Evolutionary conservation across 2,797 vertebrate species (phyloP).

Genomic region (Pangasius djambal): DNA sequence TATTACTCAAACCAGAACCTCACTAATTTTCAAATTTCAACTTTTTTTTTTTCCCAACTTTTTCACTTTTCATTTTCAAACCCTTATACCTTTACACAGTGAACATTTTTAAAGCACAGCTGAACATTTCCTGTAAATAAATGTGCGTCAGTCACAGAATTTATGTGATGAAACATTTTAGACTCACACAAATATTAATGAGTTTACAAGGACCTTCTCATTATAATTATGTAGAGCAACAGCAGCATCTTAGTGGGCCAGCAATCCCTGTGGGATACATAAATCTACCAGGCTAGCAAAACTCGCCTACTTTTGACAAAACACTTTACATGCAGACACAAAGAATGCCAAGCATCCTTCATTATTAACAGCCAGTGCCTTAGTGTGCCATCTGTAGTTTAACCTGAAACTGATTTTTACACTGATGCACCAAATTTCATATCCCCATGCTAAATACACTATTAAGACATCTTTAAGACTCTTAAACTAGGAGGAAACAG

Average conservation of each 20-base stretch:
- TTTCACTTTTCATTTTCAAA: background rate
- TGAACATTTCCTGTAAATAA: background rate
- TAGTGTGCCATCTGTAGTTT: constrained; percentile 61
- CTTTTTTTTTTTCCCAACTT: background rate
- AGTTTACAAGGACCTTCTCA: constrained; percentile 79
- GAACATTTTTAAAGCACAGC: background rate
- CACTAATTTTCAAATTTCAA: background rate
- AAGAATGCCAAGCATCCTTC: constrained; percentile 73
- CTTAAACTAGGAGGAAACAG: background rate
- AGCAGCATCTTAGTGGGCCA: constrained; percentile 81
- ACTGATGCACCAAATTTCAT: constrained; percentile 51
- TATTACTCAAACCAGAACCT: constrained; percentile 43
- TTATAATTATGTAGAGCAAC: constrained; percentile 84
- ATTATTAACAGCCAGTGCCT: constrained; percentile 63
- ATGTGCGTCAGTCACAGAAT: constrained; percentile 6
- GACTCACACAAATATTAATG: constrained; percentile 79
- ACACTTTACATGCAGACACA: constrained; percentile 76
- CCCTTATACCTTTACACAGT: no score
- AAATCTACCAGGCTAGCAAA: constrained; percentile 79
- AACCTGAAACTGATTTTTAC: constrained; percentile 72
- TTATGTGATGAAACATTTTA: constrained; percentile 55
- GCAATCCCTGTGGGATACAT: constrained; percentile 72
- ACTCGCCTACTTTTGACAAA: constrained; percentile 81
- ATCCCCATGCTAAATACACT: constrained; percentile 49
- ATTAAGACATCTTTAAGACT: constrained; percentile 28